A percentile compares a stretch with the other conserved stretches of the same genome.
These are phyloP conservation scores for Digitonthophagus gazella DNA, from an alignment of 2,888 invertebrate species.

Conservation along the genomic window DNA sequence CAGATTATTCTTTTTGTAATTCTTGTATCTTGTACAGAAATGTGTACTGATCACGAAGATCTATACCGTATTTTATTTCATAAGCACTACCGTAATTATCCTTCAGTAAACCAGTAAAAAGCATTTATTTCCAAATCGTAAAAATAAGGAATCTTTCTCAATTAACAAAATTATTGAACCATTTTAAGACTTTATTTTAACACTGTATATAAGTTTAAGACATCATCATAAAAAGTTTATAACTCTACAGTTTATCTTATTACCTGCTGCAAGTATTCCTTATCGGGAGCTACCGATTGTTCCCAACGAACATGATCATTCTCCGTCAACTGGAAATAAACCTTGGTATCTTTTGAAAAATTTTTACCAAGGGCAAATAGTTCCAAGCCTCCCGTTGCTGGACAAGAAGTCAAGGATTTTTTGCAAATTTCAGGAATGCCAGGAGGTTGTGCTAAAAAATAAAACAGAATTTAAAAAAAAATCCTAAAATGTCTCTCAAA, in stretches of 20 bases:
- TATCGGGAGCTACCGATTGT: slow-evolving; percentile 79
- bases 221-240: neutral
- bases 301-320: slow-evolving; percentile 70
- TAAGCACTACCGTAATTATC: too few relatives aligned
- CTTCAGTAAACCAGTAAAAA: too few relatives aligned
- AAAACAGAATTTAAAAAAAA: neutral
- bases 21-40: too few relatives aligned
- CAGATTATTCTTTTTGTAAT: too few relatives aligned
- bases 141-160: too few relatives aligned
- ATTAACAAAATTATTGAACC: too few relatives aligned
- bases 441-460: slow-evolving; percentile 77
- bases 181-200: too few relatives aligned
- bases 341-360: slow-evolving; percentile 85
- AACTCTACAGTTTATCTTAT: slow-evolving; percentile 16
- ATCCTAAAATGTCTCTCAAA: too few relatives aligned
- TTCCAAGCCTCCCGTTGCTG: slow-evolving; percentile 78
- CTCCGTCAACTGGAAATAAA: slow-evolving; percentile 67
- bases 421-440: slow-evolving; percentile 91
- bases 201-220: too few relatives aligned
- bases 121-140: too few relatives aligned
- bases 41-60: too few relatives aligned
- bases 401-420: slow-evolving; percentile 78
- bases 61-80: too few relatives aligned
- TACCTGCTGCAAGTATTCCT: slow-evolving; percentile 85
- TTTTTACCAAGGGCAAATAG: slow-evolving; percentile 88